A percentile compares a stretch with the other conserved stretches of the same genome.
Conservation (phyloP, 2,888 invertebrate genomes). For the Chloromyia formosa region DNA sequence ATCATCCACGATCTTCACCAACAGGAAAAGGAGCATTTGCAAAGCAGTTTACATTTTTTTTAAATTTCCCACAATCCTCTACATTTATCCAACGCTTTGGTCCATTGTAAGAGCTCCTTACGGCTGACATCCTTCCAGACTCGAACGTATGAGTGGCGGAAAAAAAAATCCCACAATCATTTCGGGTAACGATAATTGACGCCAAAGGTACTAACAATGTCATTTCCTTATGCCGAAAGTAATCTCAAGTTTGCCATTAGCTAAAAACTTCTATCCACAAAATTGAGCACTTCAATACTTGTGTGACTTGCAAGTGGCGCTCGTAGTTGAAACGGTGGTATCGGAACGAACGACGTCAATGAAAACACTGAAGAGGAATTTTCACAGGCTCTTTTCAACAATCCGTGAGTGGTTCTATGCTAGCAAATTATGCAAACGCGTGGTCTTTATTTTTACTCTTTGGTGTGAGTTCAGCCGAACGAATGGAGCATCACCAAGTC, state of each 20-base stretch:
- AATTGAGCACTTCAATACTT: constrained; percentile 32
- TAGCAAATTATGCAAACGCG: constrained; percentile 37
- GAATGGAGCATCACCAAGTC: not conserved
- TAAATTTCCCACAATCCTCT: too few species aligned
- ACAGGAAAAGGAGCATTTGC: too few species aligned
- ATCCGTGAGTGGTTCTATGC: not conserved
- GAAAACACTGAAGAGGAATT: not conserved
- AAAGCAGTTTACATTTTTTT: too few species aligned
- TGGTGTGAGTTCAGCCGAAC: not conserved
- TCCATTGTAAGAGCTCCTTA: too few species aligned
- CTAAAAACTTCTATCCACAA: constrained; percentile 22
- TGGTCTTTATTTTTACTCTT: not conserved
- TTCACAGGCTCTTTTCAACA: not conserved
- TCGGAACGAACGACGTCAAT: too few species aligned
- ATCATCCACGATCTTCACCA: too few species aligned
- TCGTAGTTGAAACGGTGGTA: too few species aligned
- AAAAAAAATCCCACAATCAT: constrained; percentile 16
- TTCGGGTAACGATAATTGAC: constrained; percentile 34
- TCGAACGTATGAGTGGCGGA: too few species aligned
- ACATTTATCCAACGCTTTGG: too few species aligned
- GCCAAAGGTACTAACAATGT: constrained; percentile 31
- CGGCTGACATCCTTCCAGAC: too few species aligned
- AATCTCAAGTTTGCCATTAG: constrained; percentile 42
- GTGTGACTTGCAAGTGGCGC: not conserved
- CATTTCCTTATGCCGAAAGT: constrained; percentile 25